Evolutionary conservation across 2,113 vertebrate genomes (phyloP).

Genomic region (Ceuthmochares aereus): DNA sequence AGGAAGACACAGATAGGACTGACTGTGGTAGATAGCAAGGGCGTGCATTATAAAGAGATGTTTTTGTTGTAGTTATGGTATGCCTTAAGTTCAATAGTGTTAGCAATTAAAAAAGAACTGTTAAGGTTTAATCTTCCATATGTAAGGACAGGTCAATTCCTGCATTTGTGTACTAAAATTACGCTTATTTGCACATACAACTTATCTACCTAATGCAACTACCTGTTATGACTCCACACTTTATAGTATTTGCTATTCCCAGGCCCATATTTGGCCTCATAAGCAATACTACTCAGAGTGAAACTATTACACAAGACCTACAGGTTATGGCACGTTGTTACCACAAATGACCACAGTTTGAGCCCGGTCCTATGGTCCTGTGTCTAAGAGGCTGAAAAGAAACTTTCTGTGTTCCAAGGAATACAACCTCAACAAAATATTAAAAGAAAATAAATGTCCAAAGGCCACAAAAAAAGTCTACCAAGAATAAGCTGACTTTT

Average conservation of each 20-base stretch:
- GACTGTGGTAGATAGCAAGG: background rate
- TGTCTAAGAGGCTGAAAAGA: conserved; percentile 13
- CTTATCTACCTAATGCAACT: background rate
- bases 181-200: background rate
- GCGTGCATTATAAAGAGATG: background rate
- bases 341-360: conserved; percentile 15
- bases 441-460: conserved; percentile 65
- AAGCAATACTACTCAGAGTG: background rate
- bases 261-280: background rate
- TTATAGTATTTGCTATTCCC: background rate
- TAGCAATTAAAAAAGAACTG: background rate
- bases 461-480: conserved; percentile 16
- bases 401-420: conserved; percentile 51
- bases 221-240: background rate
- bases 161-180: background rate
- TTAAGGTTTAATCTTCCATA: background rate
- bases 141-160: background rate
- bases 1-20: background rate
- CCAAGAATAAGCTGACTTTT: conserved; percentile 58
- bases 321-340: background rate
- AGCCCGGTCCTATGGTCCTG: background rate
- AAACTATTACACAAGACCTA: background rate
- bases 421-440: conserved; percentile 62
- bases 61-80: background rate
- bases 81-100: background rate